These are phyloP conservation scores for Pseudomyrmex cubaensis DNA, from an alignment of 1,140 invertebrate genomes.

Conservation along the genomic window DNA sequence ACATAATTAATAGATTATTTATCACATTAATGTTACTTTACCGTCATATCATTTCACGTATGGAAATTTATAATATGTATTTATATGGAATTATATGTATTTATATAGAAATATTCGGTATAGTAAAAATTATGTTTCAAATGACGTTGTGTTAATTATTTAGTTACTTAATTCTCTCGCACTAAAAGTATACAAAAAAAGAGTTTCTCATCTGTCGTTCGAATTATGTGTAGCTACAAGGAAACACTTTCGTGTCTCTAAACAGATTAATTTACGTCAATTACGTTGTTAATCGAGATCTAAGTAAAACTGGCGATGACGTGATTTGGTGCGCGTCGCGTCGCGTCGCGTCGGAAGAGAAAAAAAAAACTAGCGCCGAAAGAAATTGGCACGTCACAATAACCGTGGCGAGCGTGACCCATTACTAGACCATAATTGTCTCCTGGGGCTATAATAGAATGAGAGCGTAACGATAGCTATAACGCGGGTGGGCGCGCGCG, in stretches of 20 bases:
- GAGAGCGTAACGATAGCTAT: constrained; percentile 55
- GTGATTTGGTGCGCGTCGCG: neutral
- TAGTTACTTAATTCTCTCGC: neutral
- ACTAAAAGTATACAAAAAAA: neutral
- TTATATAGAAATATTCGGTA: too few species aligned
- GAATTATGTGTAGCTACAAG: too few species aligned
- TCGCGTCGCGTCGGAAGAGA: too few species aligned
- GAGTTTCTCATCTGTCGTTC: neutral
- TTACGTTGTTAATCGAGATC: neutral
- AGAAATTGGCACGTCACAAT: constrained; percentile 51
- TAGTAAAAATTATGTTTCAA: neutral
- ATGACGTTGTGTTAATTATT: neutral
- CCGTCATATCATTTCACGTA: neutral
- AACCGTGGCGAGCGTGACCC: constrained; percentile 37
- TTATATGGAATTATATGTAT: too few species aligned
- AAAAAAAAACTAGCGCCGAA: constrained; percentile 4
- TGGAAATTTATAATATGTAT: too few species aligned
- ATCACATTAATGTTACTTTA: constrained; percentile 30
- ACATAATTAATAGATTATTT: constrained; percentile 42
- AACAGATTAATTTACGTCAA: neutral
- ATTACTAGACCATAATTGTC: constrained; percentile 56
- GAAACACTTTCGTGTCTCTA: neutral
- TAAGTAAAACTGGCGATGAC: neutral
- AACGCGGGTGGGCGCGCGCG: constrained; percentile 18
- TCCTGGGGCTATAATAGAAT: constrained; percentile 57